phyloP scores from a whole-genome alignment of 2,113 vertebrate genomes.

The Ornithorhynchus anatinus region DNA sequence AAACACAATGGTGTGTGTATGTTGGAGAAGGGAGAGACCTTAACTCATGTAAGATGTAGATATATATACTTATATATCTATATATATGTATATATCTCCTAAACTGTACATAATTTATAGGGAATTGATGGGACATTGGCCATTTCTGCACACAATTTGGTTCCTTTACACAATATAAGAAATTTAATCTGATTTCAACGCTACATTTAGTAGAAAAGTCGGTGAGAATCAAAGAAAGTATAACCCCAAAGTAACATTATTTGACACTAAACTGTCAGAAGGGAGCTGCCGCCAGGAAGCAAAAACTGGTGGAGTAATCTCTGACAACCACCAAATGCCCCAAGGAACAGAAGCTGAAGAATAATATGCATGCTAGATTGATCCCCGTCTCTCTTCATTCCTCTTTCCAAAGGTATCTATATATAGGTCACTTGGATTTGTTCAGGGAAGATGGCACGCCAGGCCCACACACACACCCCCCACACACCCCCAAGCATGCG shows the following conservation, averaged over 20 bases:
- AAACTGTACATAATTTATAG: constrained; percentile 74
- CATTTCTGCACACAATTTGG: constrained; percentile 50
- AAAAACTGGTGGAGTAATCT: constrained; percentile 18
- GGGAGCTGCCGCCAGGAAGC: not conserved
- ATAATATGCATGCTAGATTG: not conserved
- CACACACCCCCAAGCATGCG: not conserved
- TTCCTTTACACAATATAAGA: constrained; percentile 55
- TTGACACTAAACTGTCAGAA: constrained; percentile 13
- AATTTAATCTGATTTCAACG: constrained; percentile 38
- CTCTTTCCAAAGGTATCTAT: constrained; percentile 40
- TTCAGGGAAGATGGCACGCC: constrained; percentile 43
- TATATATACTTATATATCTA: constrained; percentile 68
- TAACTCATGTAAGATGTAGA: constrained; percentile 66
- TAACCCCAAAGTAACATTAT: constrained; percentile 17
- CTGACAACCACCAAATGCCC: constrained; percentile 16
- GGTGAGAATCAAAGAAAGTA: constrained; percentile 8
- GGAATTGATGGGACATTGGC: constrained; percentile 39
- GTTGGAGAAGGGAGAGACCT: constrained; percentile 61
- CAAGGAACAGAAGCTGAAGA: constrained; percentile 17
- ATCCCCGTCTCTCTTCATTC: constrained; percentile 8
- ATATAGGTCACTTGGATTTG: constrained; percentile 26
- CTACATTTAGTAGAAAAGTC: constrained; percentile 46
- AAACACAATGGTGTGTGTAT: constrained; percentile 34
- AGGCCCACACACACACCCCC: constrained; percentile 11
- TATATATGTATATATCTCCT: constrained; percentile 48